These are phyloP conservation scores for Salvelinus namaycush DNA, from an alignment of 2,113 vertebrate genomes.

Conservation along the genomic window DNA sequence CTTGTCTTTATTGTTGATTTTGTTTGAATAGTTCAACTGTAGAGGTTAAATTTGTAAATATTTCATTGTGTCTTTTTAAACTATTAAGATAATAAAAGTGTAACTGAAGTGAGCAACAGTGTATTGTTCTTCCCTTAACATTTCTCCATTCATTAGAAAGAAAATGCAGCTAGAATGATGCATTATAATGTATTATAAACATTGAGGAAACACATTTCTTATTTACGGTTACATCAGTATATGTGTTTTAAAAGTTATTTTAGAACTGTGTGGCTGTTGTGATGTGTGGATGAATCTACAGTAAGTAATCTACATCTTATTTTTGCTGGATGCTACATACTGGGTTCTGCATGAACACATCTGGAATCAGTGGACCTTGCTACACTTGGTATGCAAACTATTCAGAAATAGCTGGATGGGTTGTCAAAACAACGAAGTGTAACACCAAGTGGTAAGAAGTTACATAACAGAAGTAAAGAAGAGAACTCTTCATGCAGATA, in stretches of 20 bases:
- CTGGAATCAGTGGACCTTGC: conserved; percentile 1
- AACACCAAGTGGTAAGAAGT: not conserved
- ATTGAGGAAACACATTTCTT: not conserved
- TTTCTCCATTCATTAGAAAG: not conserved
- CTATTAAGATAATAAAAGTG: not conserved
- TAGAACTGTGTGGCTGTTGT: not conserved
- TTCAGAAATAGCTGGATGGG: not conserved
- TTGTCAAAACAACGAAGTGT: not conserved
- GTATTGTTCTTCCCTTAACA: not conserved
- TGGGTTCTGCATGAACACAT: not conserved
- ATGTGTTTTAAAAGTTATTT: not conserved
- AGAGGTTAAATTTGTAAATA: not conserved
- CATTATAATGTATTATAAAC: not conserved
- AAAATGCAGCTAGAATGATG: not conserved
- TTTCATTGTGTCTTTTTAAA: not conserved
- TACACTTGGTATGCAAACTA: not conserved
- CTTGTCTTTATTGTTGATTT: too few relatives aligned
- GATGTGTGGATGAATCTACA: not conserved
- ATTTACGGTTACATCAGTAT: not conserved
- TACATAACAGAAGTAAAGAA: not conserved
- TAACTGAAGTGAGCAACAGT: not conserved
- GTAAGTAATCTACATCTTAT: not conserved
- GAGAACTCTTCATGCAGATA: conserved; percentile 4
- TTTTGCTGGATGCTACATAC: conserved; percentile 19
- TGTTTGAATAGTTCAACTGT: not conserved